Percentiles rank a stretch among this genome's conserved stretches.
phyloP scores from a whole-genome alignment of 2,888 invertebrate genomes.

The Parnassius glacialis region DNA sequence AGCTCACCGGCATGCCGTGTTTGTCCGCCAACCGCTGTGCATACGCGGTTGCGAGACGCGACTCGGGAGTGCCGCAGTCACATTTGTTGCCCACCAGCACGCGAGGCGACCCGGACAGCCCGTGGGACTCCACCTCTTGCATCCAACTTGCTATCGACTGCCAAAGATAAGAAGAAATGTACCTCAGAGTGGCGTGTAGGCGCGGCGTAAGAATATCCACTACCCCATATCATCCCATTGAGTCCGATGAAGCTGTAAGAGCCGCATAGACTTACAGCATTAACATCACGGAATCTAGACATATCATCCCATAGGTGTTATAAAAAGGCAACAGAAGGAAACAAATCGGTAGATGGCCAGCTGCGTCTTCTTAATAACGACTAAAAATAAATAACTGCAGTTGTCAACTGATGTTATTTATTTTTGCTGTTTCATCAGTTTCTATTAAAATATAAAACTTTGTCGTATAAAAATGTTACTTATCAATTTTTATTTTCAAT shows the following conservation, averaged over 20 bases:
- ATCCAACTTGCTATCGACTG: constrained; percentile 87
- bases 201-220: background rate
- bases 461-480: too few species aligned
- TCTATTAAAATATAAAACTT: too few species aligned
- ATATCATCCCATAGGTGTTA: background rate
- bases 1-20: constrained; percentile 85
- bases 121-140: constrained; percentile 86
- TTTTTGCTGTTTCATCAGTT: too few species aligned
- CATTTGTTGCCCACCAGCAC: constrained; percentile 91
- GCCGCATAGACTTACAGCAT: too few species aligned
- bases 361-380: too few species aligned
- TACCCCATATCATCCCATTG: background rate
- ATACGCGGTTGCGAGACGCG: constrained; percentile 84
- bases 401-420: too few species aligned
- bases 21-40: constrained; percentile 88
- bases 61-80: constrained; percentile 82
- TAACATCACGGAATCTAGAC: too few species aligned
- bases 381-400: too few species aligned
- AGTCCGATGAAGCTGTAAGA: too few species aligned
- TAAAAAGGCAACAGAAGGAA: background rate
- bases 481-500: too few species aligned
- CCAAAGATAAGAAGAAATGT: constrained; percentile 29
- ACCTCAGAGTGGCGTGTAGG: background rate
- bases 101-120: constrained; percentile 83
- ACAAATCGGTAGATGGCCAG: background rate